These are phyloP conservation scores for Iselma pallidipennis DNA, from an alignment of 2,888 invertebrate species.

Conservation along the genomic window DNA sequence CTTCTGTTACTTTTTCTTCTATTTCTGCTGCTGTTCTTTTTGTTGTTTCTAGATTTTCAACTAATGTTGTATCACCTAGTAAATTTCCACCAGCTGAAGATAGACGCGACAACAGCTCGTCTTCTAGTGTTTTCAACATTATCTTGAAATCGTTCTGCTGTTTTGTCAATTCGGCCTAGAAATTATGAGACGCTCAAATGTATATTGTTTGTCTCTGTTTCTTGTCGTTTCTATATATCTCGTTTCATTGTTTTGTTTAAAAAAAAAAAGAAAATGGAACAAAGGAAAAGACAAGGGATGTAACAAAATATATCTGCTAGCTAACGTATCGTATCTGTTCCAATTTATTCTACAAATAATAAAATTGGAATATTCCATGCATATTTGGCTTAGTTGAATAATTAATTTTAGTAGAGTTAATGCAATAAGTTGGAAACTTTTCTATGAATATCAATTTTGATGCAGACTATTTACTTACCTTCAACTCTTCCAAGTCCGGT, in stretches of 20 bases:
- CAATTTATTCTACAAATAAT: background rate
- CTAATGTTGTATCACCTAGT: slow-evolving; percentile 90
- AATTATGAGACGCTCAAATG: slow-evolving; percentile 15
- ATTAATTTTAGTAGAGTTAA: slow-evolving; percentile 1
- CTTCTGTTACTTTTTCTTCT: slow-evolving; percentile 90
- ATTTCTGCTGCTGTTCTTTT: slow-evolving; percentile 96
- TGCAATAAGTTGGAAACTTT: slow-evolving; percentile 2
- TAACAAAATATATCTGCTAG: background rate
- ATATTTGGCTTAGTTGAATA: background rate
- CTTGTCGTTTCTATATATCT: background rate
- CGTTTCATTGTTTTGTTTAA: background rate
- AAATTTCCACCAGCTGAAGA: slow-evolving; percentile 94
- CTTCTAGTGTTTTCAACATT: slow-evolving; percentile 88
- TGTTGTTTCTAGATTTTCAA: slow-evolving; percentile 95
- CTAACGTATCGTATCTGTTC: background rate
- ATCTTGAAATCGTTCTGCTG: slow-evolving; percentile 98
- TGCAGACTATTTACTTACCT: slow-evolving; percentile 55
- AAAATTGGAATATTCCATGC: background rate
- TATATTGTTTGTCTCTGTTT: background rate
- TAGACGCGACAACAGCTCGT: slow-evolving; percentile 85
- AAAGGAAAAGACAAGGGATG: background rate
- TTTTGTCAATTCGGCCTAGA: slow-evolving; percentile 83
- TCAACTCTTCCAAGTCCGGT: slow-evolving; percentile 92
- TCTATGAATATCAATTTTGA: slow-evolving; percentile 3
- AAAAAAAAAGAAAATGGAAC: background rate